Conservation (phyloP, 1,140 invertebrate genomes). For the Brachionus koreanus region DNA sequence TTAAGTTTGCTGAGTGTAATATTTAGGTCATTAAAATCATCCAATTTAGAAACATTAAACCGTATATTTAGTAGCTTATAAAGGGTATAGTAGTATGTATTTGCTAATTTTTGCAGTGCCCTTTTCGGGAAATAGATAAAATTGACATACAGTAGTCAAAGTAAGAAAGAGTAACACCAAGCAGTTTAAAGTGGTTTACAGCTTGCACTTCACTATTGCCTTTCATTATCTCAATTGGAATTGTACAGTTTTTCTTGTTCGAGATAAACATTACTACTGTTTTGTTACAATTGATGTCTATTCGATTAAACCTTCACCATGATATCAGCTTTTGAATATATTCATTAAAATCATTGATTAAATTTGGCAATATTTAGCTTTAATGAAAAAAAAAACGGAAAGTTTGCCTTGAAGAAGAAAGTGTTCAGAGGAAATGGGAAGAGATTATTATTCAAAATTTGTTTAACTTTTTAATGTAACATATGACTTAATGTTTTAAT, state of each 20-base stretch:
- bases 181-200: neutral
- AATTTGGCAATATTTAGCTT: neutral
- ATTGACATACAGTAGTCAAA: neutral
- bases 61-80: neutral
- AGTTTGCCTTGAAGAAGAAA: no score
- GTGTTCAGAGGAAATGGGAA: no score
- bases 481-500: no score
- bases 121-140: slow-evolving; percentile 1
- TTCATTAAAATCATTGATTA: neutral
- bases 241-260: neutral
- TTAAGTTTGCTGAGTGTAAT: neutral
- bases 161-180: neutral
- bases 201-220: neutral
- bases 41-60: neutral
- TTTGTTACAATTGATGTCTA: slow-evolving; percentile 26
- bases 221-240: neutral
- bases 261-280: neutral
- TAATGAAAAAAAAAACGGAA: no score
- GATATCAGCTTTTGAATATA: neutral
- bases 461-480: no score
- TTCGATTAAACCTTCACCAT: slow-evolving; percentile 7
- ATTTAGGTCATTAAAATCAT: neutral
- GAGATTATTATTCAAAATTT: no score
- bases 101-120: neutral
- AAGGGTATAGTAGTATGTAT: neutral